Conservation (phyloP, 2,797 vertebrate genomes). For the Chiloscyllium punctatum region DNA sequence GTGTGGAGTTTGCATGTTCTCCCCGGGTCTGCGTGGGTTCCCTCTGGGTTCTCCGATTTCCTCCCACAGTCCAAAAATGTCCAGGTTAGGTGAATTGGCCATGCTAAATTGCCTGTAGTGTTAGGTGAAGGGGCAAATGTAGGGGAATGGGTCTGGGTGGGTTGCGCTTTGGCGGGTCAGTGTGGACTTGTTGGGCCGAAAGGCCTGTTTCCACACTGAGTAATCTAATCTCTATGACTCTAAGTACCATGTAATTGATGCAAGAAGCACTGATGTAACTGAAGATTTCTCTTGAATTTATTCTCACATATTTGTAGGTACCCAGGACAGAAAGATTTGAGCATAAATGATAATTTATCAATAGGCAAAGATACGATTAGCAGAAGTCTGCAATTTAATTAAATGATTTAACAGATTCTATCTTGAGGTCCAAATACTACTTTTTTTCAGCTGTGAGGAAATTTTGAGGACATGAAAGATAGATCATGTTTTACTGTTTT, state of each 20-base stretch:
- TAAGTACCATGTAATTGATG: not conserved
- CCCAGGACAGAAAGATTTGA: not conserved
- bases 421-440: not conserved
- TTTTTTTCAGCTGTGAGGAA: not conserved
- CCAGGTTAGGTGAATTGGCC: too few species aligned
- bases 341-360: not conserved
- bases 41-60: too few species aligned
- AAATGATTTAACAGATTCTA: not conserved
- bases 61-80: too few species aligned
- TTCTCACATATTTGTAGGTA: not conserved
- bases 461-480: not conserved
- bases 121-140: too few species aligned
- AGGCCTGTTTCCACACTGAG: too few species aligned
- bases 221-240: too few species aligned
- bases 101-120: too few species aligned
- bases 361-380: not conserved
- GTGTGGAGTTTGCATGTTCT: too few species aligned
- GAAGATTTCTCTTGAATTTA: not conserved
- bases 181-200: too few species aligned
- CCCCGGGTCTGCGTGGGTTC: too few species aligned
- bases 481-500: not conserved
- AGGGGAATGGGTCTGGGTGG: too few species aligned
- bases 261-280: not conserved
- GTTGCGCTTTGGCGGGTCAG: too few species aligned
- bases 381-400: not conserved